These are phyloP conservation scores for Eutrigla gurnardus DNA, from an alignment of 2,797 vertebrate genomes.

Conservation along the genomic window DNA sequence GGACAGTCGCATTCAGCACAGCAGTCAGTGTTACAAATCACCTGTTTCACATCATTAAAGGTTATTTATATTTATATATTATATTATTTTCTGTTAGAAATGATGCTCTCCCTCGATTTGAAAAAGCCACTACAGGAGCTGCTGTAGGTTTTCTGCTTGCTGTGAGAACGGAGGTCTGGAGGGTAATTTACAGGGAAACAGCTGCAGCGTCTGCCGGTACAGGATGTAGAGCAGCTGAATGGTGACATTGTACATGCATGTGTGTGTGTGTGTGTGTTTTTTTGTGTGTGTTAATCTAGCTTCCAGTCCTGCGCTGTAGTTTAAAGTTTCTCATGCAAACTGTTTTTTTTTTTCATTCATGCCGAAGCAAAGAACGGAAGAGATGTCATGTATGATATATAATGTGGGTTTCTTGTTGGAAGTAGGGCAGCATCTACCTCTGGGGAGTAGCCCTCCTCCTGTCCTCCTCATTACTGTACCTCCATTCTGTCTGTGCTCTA, in stretches of 20 bases:
- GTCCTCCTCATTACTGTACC: conserved; percentile 52
- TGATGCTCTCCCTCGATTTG: no score
- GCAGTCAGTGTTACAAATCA: neutral
- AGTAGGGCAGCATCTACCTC: conserved; percentile 73
- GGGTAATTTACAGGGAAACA: conserved; percentile 74
- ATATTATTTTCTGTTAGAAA: neutral
- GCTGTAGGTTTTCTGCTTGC: neutral
- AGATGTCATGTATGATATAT: conserved; percentile 8
- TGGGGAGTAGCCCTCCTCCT: conserved; percentile 54
- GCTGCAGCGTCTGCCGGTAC: conserved; percentile 66
- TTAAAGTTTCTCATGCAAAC: conserved; percentile 15
- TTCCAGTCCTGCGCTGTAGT: conserved; percentile 41
- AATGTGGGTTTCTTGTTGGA: conserved; percentile 44
- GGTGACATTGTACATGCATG: conserved; percentile 43
- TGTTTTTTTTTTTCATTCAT: conserved; percentile 25
- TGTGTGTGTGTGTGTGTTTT: conserved; percentile 22
- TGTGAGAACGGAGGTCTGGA: conserved; percentile 40
- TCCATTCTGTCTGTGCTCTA: conserved; percentile 33
- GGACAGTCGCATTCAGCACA: conserved; percentile 11
- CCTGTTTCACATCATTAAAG: neutral
- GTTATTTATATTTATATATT: neutral
- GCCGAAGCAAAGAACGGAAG: conserved; percentile 9
- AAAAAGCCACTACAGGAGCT: conserved; percentile 10
- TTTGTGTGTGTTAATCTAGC: conserved; percentile 32
- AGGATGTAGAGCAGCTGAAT: conserved; percentile 72